A percentile compares a stretch with the other conserved stretches of the same genome.
phyloP scores from a whole-genome alignment of 2,113 vertebrate genomes.

The Entelurus aequoreus region DNA sequence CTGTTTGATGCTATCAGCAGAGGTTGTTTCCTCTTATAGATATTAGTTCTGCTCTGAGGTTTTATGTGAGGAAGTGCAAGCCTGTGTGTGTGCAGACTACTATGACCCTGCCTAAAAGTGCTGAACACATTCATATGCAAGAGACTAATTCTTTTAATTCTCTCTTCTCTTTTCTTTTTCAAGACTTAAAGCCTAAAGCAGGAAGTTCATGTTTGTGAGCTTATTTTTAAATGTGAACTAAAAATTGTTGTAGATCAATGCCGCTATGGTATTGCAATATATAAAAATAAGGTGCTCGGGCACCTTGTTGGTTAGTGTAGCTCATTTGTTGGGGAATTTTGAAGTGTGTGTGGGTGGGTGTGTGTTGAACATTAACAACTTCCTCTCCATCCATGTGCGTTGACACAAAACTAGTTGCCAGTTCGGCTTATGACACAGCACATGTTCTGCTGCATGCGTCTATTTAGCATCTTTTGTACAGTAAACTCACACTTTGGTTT shows the following conservation, averaged over 20 bases:
- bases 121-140: not conserved
- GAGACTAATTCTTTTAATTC: not conserved
- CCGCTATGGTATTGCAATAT: too few species aligned
- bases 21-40: slow-evolving; percentile 44
- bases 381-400: slow-evolving; percentile 65
- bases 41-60: slow-evolving; percentile 50
- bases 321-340: slow-evolving; percentile 17
- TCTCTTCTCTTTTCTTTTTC: not conserved
- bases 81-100: slow-evolving; percentile 7
- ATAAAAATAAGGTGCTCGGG: too few species aligned
- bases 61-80: slow-evolving; percentile 41
- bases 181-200: not conserved
- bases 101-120: not conserved
- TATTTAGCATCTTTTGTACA: slow-evolving; percentile 4
- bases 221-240: not conserved
- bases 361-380: slow-evolving; percentile 50
- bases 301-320: not conserved
- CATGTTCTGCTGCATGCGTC: slow-evolving; percentile 7
- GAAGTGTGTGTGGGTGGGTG: slow-evolving; percentile 9
- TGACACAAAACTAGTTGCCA: slow-evolving; percentile 36
- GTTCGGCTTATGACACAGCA: slow-evolving; percentile 68
- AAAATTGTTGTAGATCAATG: too few species aligned
- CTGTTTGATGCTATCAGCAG: slow-evolving; percentile 6
- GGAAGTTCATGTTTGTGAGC: not conserved
- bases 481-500: not conserved